Conservation (phyloP, 2,113 vertebrate species). For the Phylloscopus trochiloides region DNA sequence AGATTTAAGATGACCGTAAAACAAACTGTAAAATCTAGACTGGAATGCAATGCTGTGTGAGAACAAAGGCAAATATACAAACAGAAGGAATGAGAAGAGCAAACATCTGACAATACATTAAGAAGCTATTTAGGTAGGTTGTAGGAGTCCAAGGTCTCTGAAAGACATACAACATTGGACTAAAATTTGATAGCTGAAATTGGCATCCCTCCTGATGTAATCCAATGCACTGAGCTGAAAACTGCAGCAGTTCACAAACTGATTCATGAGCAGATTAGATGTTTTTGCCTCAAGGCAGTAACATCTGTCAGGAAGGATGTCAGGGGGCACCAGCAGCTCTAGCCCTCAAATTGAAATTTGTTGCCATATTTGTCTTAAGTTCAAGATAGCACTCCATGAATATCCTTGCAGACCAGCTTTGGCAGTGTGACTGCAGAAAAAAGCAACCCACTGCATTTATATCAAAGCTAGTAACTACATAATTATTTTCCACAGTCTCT, state of each 20-base stretch:
- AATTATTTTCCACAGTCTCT: not conserved
- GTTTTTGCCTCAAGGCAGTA: conserved; percentile 23
- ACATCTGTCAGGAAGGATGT: conserved; percentile 32
- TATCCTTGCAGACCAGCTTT: not conserved
- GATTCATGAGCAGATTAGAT: conserved; percentile 17
- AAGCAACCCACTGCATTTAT: not conserved
- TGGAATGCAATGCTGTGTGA: not conserved
- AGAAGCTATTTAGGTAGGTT: not conserved
- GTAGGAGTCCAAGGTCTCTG: conserved; percentile 23
- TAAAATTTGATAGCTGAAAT: not conserved
- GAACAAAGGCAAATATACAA: not conserved
- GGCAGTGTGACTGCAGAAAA: not conserved
- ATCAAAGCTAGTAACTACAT: not conserved
- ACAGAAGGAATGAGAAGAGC: not conserved
- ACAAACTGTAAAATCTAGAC: conserved; percentile 16
- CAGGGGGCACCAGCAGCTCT: not conserved
- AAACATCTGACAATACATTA: not conserved
- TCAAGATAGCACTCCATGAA: not conserved
- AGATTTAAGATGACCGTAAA: not conserved
- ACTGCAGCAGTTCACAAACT: not conserved
- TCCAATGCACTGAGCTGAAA: not conserved
- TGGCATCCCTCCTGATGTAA: not conserved
- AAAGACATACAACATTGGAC: not conserved
- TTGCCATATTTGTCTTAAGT: not conserved
- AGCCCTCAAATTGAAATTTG: not conserved